A percentile compares a stretch with the other conserved stretches of the same genome.
Evolutionary conservation across 1,140 invertebrate species (phyloP).

Genomic region (Leptinotarsa texana): DNA sequence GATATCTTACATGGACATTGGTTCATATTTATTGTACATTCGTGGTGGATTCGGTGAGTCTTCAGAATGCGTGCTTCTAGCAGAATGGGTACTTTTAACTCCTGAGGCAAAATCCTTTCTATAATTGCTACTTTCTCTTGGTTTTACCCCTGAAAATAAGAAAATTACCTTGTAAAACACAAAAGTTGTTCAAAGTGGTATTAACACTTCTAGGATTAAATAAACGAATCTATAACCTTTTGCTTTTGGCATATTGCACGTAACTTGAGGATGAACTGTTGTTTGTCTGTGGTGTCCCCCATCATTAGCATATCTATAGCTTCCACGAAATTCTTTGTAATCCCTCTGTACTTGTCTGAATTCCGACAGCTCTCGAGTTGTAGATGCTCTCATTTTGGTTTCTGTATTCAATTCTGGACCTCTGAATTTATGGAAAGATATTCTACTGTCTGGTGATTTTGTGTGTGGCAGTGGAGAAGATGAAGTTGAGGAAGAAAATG

Average conservation of each 20-base stretch:
- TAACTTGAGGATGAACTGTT: conserved; percentile 51
- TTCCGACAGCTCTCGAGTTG: conserved; percentile 51
- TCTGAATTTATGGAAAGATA: conserved; percentile 33
- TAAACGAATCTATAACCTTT: conserved; percentile 35
- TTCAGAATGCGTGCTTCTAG: conserved; percentile 43
- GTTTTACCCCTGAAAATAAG: conserved; percentile 37
- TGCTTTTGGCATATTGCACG: conserved; percentile 53
- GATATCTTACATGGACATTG: conserved; percentile 32
- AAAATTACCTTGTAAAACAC: not conserved
- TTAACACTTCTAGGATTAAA: not conserved
- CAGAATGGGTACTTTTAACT: conserved; percentile 40
- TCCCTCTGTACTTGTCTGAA: conserved; percentile 51
- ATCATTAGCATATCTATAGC: conserved; percentile 26
- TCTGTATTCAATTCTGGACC: conserved; percentile 31
- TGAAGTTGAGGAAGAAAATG: conserved; percentile 59
- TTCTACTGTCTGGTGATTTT: conserved; percentile 29
- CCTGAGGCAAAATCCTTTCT: conserved; percentile 50
- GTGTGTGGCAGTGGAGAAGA: conserved; percentile 40
- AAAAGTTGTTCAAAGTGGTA: not conserved
- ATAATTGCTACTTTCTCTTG: conserved; percentile 44
- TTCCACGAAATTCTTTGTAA: conserved; percentile 50
- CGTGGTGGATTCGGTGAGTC: conserved; percentile 44
- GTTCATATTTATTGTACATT: conserved; percentile 41
- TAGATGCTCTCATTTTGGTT: conserved; percentile 38
- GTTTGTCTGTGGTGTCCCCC: conserved; percentile 36